These are phyloP conservation scores for Megamerina dolium DNA, from an alignment of 2,888 invertebrate species.

Conservation along the genomic window DNA sequence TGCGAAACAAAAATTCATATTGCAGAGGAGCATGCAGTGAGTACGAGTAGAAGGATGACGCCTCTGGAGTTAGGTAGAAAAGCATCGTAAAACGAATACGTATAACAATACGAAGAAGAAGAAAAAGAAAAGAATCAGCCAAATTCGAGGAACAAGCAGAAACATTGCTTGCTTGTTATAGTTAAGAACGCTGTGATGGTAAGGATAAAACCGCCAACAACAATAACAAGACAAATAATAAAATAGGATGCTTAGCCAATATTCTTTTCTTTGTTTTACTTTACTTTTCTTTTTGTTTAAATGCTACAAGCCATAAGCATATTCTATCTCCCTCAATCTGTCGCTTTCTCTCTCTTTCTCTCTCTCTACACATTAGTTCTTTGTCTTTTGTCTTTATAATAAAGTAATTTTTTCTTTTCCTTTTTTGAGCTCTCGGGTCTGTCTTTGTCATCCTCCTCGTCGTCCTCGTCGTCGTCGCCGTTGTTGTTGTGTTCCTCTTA, in stretches of 20 bases:
- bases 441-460: too few relatives aligned
- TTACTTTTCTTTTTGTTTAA: not conserved
- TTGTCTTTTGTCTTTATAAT: slow-evolving; percentile 4
- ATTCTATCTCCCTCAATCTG: not conserved
- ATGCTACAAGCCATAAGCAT: not conserved
- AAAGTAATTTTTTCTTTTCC: slow-evolving; percentile 1
- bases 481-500: too few relatives aligned
- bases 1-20: not conserved
- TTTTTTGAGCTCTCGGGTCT: too few relatives aligned
- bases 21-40: not conserved
- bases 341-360: not conserved
- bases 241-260: not conserved
- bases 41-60: too few relatives aligned
- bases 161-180: not conserved
- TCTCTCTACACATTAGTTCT: slow-evolving; percentile 3
- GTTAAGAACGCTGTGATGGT: too few relatives aligned
- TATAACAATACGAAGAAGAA: too few relatives aligned
- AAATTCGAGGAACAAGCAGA: not conserved
- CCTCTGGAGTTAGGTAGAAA: too few relatives aligned
- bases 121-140: not conserved
- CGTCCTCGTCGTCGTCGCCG: too few relatives aligned
- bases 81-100: too few relatives aligned
- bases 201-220: too few relatives aligned
- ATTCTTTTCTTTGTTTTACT: not conserved
- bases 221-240: too few relatives aligned